A percentile compares a stretch with the other conserved stretches of the same genome.
Evolutionary conservation across 1,140 invertebrate species (phyloP).

Genomic region (Cheumatopsyche charites): DNA sequence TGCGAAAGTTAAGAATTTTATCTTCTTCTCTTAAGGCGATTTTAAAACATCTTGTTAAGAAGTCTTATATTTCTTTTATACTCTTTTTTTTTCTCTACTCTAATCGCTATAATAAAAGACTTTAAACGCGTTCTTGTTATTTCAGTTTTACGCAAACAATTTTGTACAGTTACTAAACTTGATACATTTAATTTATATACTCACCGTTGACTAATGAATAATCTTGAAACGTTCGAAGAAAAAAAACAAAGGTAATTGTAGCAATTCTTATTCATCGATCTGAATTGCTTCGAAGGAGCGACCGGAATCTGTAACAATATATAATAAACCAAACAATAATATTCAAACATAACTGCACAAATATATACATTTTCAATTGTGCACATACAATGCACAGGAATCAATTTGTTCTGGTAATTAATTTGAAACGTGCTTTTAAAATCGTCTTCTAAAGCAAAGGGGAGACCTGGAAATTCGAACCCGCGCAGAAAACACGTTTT

Average conservation of each 20-base stretch:
- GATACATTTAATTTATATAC: no score
- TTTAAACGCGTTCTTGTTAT: no score
- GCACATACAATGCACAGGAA: not conserved
- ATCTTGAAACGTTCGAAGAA: no score
- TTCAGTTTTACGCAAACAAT: no score
- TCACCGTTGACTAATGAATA: no score
- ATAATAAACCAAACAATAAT: not conserved
- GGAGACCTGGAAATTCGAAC: constrained; percentile 11
- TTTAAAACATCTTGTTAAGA: constrained; percentile 15
- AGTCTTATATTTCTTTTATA: not conserved
- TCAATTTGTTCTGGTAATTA: constrained; percentile 2
- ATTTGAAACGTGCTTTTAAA: constrained; percentile 1
- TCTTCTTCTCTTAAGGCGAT: not conserved
- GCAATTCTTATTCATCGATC: no score
- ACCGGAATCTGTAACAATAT: not conserved
- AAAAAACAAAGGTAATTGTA: no score
- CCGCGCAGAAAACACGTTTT: constrained; percentile 17
- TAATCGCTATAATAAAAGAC: no score
- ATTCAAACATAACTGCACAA: no score
- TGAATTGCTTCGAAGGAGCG: not conserved
- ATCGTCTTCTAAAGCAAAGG: not conserved
- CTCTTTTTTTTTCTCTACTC: not conserved
- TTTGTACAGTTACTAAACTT: no score
- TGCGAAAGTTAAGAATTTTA: constrained; percentile 17
- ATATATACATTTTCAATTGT: no score